These are phyloP conservation scores for Zosterops lateralis DNA, from an alignment of 2,113 vertebrate genomes.

Conservation along the genomic window DNA sequence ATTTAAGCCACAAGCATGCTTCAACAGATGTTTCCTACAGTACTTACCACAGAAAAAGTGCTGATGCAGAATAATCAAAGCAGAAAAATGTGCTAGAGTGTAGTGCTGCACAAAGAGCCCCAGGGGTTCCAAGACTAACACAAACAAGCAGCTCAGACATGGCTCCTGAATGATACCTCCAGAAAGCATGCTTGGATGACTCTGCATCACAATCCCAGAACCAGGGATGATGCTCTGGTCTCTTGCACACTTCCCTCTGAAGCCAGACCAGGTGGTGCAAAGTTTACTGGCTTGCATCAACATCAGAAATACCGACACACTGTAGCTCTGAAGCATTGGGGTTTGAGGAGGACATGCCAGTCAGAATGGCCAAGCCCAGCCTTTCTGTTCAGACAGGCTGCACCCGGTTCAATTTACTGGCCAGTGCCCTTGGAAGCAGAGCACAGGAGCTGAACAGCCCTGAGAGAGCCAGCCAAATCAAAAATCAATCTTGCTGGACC, in stretches of 20 bases:
- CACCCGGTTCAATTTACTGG: rapidly evolving
- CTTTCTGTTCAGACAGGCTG: not conserved
- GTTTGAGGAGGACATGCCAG: not conserved
- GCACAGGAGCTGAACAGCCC: not conserved
- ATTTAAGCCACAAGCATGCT: not conserved
- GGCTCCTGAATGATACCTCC: rapidly evolving
- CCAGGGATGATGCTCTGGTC: not conserved
- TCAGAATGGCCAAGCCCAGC: not conserved
- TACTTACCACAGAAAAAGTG: not conserved
- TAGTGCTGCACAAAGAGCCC: not conserved
- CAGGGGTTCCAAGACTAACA: not conserved
- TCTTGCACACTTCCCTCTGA: not conserved
- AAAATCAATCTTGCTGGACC: not conserved
- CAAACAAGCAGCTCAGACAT: not conserved
- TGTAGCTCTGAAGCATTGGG: not conserved
- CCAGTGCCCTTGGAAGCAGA: not conserved
- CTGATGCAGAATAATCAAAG: not conserved
- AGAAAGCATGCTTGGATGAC: not conserved
- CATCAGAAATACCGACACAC: not conserved
- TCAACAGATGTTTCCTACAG: not conserved
- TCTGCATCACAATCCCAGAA: rapidly evolving
- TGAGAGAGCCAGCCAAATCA: not conserved
- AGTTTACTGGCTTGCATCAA: not conserved
- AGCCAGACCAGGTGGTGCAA: not conserved
- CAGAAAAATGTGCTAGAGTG: not conserved